Evolutionary conservation across 2,888 invertebrate genomes (phyloP).

Genomic region (Amaurobius ferox): DNA sequence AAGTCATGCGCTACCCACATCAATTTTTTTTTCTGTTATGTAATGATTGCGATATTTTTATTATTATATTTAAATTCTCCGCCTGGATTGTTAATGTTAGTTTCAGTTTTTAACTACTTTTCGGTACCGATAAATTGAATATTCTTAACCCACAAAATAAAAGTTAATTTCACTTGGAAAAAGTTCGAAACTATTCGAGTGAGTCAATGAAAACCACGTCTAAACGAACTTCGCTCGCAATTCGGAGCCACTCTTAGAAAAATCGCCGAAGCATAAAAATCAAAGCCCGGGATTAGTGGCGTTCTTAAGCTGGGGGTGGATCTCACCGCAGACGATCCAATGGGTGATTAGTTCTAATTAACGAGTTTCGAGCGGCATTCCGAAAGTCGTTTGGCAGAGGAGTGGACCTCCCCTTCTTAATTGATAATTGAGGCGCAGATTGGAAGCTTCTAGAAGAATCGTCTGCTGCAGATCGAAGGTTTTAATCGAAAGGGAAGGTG

Average conservation of each 20-base stretch:
- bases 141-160: too few relatives aligned
- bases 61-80: too few relatives aligned
- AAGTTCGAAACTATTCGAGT: not conserved
- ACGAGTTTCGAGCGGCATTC: conserved; percentile 13
- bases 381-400: conserved; percentile 14
- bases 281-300: conserved; percentile 6
- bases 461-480: not conserved
- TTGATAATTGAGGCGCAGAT: conserved; percentile 13
- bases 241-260: not conserved
- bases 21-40: too few relatives aligned
- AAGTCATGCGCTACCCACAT: too few relatives aligned
- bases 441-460: conserved; percentile 1
- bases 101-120: too few relatives aligned
- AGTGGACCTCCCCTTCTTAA: conserved; percentile 9
- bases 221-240: conserved; percentile 4
- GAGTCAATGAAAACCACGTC: not conserved
- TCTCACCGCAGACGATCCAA: conserved; percentile 18
- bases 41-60: too few relatives aligned
- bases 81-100: too few relatives aligned
- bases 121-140: too few relatives aligned
- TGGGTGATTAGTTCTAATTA: conserved; percentile 18
- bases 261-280: not conserved
- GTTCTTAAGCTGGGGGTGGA: conserved; percentile 11
- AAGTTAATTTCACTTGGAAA: too few relatives aligned
- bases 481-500: conserved; percentile 12